Evolutionary conservation across 1,140 invertebrate genomes (phyloP), one percentile per base, ranked within the genome.

Genomic region (Drosophila bocqueti): DNA sequence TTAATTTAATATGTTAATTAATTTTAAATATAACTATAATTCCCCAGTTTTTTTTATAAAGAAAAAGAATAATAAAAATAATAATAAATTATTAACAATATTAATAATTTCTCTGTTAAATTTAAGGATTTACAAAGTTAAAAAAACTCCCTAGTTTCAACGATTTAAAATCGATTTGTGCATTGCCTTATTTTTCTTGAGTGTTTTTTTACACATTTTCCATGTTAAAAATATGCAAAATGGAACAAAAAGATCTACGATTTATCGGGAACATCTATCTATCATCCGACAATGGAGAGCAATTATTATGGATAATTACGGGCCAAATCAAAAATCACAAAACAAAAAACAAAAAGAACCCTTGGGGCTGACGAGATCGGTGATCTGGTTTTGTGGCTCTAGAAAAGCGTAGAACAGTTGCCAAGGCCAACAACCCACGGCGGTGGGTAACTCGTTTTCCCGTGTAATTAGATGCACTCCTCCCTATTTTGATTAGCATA

Each of bases 351-450:
- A 18, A 42, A 47, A 16, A 47, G 45, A 72, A 43, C 69, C 69
- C 69, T 73, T 73, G 49, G 24, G 69, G 69, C 66, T 57, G 52
- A 9, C 54, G 15, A 16, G 34, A 55, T 55, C 54, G n/a, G 43
- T 71, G 69, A 73, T 71, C 69, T 71, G 52, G 54, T 73, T 73
- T 72, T 24, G 46, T 43, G 60, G 42, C 24, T 43, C 49, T 26
- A 52, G 49, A 66, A 67, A 57, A 58, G 26, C 43, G 69, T 73
- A 72, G 36, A 73, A 73, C 69, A 38, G 67, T 50, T 49, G 24
- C 67, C 67, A 73, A 73, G 69, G 69, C 74, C 74, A 31, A 54
- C 74, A 40, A 73, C 61, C 73, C 74, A 76, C 74, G 69, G 69
- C 67, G 43, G 29, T 67, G 42, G 31, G 62, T 58, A 76, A 76